Evolutionary conservation across 2,888 invertebrate genomes (phyloP), one percentile per base, ranked within the genome.

Genomic region (Vanessa cardui): DNA sequence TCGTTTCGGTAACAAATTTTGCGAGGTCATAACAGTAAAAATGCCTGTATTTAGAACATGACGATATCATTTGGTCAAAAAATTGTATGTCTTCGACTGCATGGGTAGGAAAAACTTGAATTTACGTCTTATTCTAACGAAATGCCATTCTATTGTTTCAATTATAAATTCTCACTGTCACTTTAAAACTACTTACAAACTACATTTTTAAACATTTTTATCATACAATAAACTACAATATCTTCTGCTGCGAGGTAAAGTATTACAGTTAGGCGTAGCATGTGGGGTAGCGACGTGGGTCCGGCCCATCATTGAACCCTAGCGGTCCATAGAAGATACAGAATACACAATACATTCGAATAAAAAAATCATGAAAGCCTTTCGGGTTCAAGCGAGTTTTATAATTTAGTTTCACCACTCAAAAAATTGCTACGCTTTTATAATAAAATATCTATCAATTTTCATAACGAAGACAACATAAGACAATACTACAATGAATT

Each of bases 1-100:
- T 68, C 31, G 69, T 72, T 71, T 72, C 73, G 79, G 80, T 81
- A 83, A 82, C 80, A 79, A 75, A 77, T 79, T 78, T 73, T 66
- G 77, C 73, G 76, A 79, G 77, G 77, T 64, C 50, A 64, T 20
- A 64, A 64, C 39, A 59, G 45, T 44, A 64, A 58, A 8, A 59
- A 64, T 58, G n/a, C 52, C 7, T 52, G 33, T 47, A 47, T 18
- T 8, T 49, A 49, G 47, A 58, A 49, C 47, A 44, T 47, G 39
- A 59, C 45, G 59, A 59, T 59, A 61, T 47, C 47, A n/a, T 60
- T 46, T 15, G 21, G 60, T 47, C 26, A 47, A 26, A 47, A n/a
- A 31, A 12, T 18, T 45, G 16, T 56, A 31, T 33, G 56, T 39
- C 56, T 56, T 56, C 9, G 33, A 56, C 18, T 56, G 54, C 16